Conservation (phyloP, 2,797 vertebrate species). For the Halcyon leucocephala region DNA sequence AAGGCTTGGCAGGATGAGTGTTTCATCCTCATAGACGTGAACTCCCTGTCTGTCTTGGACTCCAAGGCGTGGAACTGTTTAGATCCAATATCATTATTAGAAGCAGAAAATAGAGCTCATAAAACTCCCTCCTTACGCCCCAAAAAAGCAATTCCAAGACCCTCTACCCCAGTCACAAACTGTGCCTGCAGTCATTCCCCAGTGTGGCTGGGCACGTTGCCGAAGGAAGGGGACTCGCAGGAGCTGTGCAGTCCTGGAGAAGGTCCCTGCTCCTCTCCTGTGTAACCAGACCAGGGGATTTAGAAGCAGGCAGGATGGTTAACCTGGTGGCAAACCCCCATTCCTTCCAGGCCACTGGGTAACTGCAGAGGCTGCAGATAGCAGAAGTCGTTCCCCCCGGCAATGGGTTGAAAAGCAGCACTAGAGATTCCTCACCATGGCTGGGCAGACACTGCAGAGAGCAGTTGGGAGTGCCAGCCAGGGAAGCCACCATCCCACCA, state of each 20-base stretch:
- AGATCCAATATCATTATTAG: conserved; percentile 31
- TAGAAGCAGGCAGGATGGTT: background rate
- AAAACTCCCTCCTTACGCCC: conserved; percentile 35
- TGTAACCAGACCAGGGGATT: background rate
- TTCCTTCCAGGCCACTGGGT: background rate
- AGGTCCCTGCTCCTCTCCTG: background rate
- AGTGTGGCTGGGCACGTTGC: background rate
- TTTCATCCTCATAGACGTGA: background rate
- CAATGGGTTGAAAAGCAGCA: background rate
- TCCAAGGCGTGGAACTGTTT: background rate
- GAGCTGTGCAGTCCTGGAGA: background rate
- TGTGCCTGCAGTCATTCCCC: background rate
- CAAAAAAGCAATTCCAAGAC: conserved; percentile 2
- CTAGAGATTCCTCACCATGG: background rate
- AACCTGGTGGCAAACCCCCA: accelerated
- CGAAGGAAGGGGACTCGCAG: background rate
- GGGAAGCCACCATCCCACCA: background rate
- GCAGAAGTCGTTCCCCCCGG: accelerated
- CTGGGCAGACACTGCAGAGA: background rate
- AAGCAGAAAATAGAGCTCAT: conserved; percentile 49
- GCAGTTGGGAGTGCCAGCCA: background rate
- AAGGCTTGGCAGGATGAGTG: conserved; percentile 53
- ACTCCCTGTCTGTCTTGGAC: conserved; percentile 22
- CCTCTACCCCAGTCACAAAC: background rate
- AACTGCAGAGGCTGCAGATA: background rate